These are phyloP conservation scores for Drosophila hamatofila DNA, from an alignment of 2,888 invertebrate species.

Conservation along the genomic window DNA sequence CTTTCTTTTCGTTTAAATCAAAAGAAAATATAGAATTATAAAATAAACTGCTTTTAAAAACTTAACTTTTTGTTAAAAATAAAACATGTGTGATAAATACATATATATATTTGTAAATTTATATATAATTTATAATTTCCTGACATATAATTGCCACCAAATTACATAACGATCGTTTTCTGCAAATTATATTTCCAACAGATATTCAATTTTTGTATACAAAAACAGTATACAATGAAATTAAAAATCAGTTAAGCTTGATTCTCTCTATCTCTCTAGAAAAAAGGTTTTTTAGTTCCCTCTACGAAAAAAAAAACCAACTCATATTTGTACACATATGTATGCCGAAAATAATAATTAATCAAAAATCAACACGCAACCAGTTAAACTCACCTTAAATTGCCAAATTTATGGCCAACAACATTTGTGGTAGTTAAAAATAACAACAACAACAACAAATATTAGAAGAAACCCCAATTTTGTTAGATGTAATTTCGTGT, in stretches of 20 bases:
- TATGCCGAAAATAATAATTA: neutral
- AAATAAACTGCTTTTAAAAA: too few relatives aligned
- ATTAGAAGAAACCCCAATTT: slow-evolving; percentile 16
- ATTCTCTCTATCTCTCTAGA: neutral
- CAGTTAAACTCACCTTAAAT: slow-evolving; percentile 59
- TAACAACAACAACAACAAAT: neutral
- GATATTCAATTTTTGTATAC: neutral
- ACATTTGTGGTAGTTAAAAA: slow-evolving; percentile 51
- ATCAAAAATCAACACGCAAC: slow-evolving; percentile 1
- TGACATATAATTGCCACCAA: neutral
- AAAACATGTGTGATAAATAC: too few relatives aligned
- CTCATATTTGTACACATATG: neutral
- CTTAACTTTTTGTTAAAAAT: too few relatives aligned
- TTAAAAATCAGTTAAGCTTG: neutral
- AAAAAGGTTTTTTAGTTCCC: neutral
- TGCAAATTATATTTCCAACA: too few relatives aligned
- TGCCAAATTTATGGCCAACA: slow-evolving; percentile 51
- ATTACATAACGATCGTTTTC: neutral
- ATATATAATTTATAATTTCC: neutral
- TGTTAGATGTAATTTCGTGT: slow-evolving; percentile 32
- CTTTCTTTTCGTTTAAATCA: too few relatives aligned
- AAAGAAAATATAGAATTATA: too few relatives aligned
- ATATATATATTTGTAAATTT: neutral
- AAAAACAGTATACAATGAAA: neutral
- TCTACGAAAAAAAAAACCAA: neutral